Evolutionary conservation across 2,888 invertebrate genomes (phyloP), one percentile per base, ranked within the genome.

Genomic region (Sinelater perroti): DNA sequence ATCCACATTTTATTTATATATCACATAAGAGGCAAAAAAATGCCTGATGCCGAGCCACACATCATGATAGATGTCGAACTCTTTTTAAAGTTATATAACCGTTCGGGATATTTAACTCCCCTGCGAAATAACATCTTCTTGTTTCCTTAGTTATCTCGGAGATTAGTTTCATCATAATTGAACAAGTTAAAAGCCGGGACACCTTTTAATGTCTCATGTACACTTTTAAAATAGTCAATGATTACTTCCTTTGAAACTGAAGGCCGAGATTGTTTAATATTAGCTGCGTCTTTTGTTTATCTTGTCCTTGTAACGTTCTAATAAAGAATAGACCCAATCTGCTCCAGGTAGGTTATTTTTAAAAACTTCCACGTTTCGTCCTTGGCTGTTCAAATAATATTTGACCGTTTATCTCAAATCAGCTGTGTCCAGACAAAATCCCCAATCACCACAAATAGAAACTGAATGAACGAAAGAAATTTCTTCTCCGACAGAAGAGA

Each of bases 11-110:
- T 40, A 54, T 68, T 62, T 7, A 68, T 49, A 54, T 70, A 72
- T 51, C 71, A 71, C 11, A n/a, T 28, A 64, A 64, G 69, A 14
- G 70, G 69, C 8, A 73, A 62, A 5, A 72, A 45, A 30, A 59
- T 54, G 10, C 73, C 72, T 21, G 24, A 13, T 11, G 21, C 26
- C 13, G 24, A 42, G n/a, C 42, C 42, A 42, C 7, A 35, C 35
- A 35, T 35, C 35, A 36, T 36, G 20, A 49, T 49, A 14, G 35
- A 49, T 1, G 49, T 35, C n/a, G 49, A 35, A 11, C 13, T 11
- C 30, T 42, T n/a, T 1, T 30, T 51, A 28, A 40, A 51, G 40
- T 51, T 51, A 13, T 14, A 51, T 3, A 51, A 18, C 4, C 40
- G 14, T 42, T 51, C 51, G 1, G 16, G 33, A 31, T 52, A 52